Evolutionary conservation across 1,140 invertebrate species (phyloP), one percentile per base, ranked within the genome.

Genomic region (Eulimnadia texana): DNA sequence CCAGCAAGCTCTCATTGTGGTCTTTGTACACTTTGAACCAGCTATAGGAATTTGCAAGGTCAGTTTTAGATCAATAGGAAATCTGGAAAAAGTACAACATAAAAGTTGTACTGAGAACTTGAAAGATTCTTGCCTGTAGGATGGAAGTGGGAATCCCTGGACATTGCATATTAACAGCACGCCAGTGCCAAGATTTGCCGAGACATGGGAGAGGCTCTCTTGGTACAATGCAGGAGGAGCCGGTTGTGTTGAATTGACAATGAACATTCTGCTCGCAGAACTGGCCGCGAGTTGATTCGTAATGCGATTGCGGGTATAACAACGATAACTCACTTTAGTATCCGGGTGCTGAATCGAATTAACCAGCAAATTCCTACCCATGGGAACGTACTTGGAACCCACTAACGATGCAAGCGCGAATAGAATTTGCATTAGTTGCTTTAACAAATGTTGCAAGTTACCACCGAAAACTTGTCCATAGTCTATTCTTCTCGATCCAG

Each of bases 61-160:
- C 13, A 27, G 27, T 58, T 58, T 20, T 11, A 25, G 28, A 29
- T 27, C 23, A 29, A 33, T 25, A 27, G 27, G 22, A 33, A n/a
- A n/a, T n/a, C n/a, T n/a, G n/a, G n/a, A n/a, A n/a, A n/a, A n/a
- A n/a, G n/a, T n/a, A n/a, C n/a, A n/a, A n/a, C n/a, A n/a, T n/a
- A n/a, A n/a, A n/a, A n/a, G n/a, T n/a, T n/a, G n/a, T n/a, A n/a
- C n/a, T n/a, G n/a, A n/a, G n/a, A n/a, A n/a, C n/a, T n/a, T n/a
- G n/a, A n/a, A n/a, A n/a, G n/a, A n/a, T n/a, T n/a, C 55, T 54
- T 58, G 55, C 28, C 55, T 27, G 28, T 24, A 54, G 2, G 55
- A 11, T 22, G 42, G 42, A 22, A 25, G 23, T 2, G 0, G 11
- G 2, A 58, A 25, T 19, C 23, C 28, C 29, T 29, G 28, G 23